These are phyloP conservation scores for Xyrauchen texanus DNA, from an alignment of 2,113 vertebrate genomes.

Conservation along the genomic window DNA sequence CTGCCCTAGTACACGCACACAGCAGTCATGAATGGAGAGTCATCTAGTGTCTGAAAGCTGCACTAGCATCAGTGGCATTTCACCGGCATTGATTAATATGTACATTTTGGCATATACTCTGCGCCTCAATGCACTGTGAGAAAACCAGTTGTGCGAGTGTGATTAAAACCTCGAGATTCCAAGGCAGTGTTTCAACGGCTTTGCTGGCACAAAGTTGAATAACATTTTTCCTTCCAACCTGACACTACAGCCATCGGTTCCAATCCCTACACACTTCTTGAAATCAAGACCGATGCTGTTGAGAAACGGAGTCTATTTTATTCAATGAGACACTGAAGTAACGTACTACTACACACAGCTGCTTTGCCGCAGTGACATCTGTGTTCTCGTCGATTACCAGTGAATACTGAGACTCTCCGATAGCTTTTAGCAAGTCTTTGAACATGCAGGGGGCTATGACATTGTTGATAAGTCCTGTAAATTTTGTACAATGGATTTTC, in stretches of 20 bases:
- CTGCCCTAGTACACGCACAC: background rate
- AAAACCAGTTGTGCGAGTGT: conserved; percentile 19
- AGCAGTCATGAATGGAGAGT: conserved; percentile 5
- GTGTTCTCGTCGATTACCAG: background rate
- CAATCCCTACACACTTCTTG: background rate
- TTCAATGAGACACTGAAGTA: background rate
- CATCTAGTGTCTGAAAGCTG: too few species aligned
- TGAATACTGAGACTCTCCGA: background rate
- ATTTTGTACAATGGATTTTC: background rate
- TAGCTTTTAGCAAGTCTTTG: background rate
- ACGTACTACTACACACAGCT: background rate
- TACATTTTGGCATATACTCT: too few species aligned
- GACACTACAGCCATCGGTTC: too few species aligned
- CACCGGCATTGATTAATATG: too few species aligned
- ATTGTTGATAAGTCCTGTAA: background rate
- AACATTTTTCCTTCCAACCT: too few species aligned
- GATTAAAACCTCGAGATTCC: conserved; percentile 19
- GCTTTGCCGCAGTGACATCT: background rate
- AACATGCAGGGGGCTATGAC: background rate
- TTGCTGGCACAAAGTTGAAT: background rate
- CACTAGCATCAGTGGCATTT: too few species aligned
- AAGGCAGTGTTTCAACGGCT: conserved; percentile 26
- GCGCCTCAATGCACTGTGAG: background rate
- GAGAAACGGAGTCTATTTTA: conserved; percentile 13
- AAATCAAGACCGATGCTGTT: background rate